Evolutionary conservation across 1,140 invertebrate species (phyloP).

Genomic region (Leguminivora glycinivorella): DNA sequence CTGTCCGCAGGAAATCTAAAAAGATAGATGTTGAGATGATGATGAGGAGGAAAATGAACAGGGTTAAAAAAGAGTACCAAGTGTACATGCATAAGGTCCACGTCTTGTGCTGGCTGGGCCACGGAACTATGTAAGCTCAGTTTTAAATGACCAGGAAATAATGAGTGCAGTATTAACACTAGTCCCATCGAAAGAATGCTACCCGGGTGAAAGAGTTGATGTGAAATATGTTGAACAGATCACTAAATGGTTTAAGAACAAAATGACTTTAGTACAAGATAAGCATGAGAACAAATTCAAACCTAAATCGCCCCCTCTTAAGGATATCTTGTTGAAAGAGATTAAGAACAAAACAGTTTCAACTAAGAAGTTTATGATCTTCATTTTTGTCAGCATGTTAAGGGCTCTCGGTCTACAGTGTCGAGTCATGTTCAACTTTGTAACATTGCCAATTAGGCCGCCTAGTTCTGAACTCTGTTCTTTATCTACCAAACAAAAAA

Average conservation of each 20-base stretch:
- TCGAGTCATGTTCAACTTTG: conserved; percentile 86
- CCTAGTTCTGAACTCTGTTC: conserved; percentile 80
- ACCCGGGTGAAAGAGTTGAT: conserved; percentile 85
- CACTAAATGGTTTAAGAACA: conserved; percentile 86
- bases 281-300: conserved; percentile 71
- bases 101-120: conserved; percentile 89
- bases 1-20: conserved; percentile 81
- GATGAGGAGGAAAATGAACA: conserved; percentile 87
- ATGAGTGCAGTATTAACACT: conserved; percentile 86
- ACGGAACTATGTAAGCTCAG: conserved; percentile 87
- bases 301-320: conserved; percentile 70
- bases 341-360: conserved; percentile 82
- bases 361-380: conserved; percentile 84
- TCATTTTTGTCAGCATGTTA: conserved; percentile 87
- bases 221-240: conserved; percentile 88
- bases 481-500: conserved; percentile 74
- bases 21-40: conserved; percentile 85
- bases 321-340: conserved; percentile 79
- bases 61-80: conserved; percentile 87
- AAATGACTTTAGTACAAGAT: conserved; percentile 80
- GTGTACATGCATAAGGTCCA: conserved; percentile 92
- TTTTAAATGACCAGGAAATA: conserved; percentile 84
- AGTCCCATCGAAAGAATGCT: conserved; percentile 84
- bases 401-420: conserved; percentile 89
- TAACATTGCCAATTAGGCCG: conserved; percentile 82